Base-by-base conservation (phyloP, 2,113 vertebrate species). In the Nettapus auritus region DNA sequence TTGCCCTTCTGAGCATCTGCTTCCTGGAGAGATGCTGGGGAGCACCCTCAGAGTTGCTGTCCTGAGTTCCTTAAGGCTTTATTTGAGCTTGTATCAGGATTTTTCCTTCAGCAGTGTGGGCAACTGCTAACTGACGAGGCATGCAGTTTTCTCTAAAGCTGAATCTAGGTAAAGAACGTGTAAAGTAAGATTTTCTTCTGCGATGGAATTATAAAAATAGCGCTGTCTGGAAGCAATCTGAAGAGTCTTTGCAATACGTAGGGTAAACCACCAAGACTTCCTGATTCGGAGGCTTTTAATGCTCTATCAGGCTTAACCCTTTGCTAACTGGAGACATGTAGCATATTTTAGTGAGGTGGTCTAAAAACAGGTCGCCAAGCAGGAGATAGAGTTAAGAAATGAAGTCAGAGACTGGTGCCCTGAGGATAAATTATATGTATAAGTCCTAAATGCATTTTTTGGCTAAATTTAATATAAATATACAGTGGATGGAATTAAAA, bases 191-290 rank as follows among this genome's bases (percentile, higher is more conserved):
- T 95, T 92, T 92, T 25, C 44, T 97, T 93, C 80, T 83, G 76
- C 89, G 95, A 81, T 84, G 92, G 78, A 94, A 53, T 52, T 82
- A 59, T 81, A 94, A 93, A 97, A 96, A 96, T 95, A 96, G 87
- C 71, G 22, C 11, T 60, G 56, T 94, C 96, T 97, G 96, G 96
- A 97, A 96, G 91, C 73, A 90, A 90, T 97, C 93, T 94, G 73
- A 90, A 91, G 38, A 70, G 89, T 42, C 34, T 19, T 66, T 94
- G 74, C 89, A 83, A 92, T 87, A 94, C 90, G 56, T 82, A 90
- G 59, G 83, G 64, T 11, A 20, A 8, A 18, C 34, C 52, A 1
- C 36, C 75, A 89, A 88, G 62, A 38, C 82, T 83, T 91, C 91
- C 60, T 83, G 85, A 74, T 82, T 90, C 89, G 85, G 75, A 73